Base-by-base conservation (phyloP, 2,113 vertebrate genomes). In the Halichoeres trimaculatus region DNA sequence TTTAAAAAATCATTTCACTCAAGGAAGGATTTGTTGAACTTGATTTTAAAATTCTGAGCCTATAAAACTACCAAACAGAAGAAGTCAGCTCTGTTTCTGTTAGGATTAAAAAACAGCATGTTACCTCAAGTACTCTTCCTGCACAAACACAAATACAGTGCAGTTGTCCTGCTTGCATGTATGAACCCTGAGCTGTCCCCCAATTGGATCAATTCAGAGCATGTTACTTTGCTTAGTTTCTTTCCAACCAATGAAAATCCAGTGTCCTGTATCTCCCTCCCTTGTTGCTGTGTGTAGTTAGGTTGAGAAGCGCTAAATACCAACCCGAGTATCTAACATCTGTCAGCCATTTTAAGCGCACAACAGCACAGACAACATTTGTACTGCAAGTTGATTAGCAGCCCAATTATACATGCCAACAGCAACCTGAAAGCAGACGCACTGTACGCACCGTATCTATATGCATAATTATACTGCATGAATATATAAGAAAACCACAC, bases 291-390 rank as follows among this genome's bases (percentile, higher is more conserved):
- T 62, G 87, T 86, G 12, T 93, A 93, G 94, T 94, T 95, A 3
- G 94, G 94, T 94, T 94, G 94, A 61, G 47, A 60, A 64, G 90
- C 85, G 80, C 87, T 92, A 93, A 94, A 94, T 91, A 94, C 92
- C 92, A 92, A 87, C 81, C 90, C 83, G 74, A 89, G 90, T 87
- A 90, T 86, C 91, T 89, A 80, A 85, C 88, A 85, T 90, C 88
- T 90, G 94, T 94, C 93, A 93, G 94, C 93, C 94, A 95, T 95
- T 92, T 95, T 95, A 91, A 79, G 86, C 86, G 80, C 78, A 85
- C 90, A 92, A 90, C 91, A 92, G 90, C 76, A 77, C 75, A 83
- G 84, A 80, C 81, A 83, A 81, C 83, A 76, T 82, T 85, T 81
- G 73, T 76, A 59, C 80, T 87, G 91, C 88, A 76, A 90, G 84